These are phyloP conservation scores for Sapajus apella DNA, from an alignment of 2,113 vertebrate genomes.

Conservation along the genomic window DNA sequence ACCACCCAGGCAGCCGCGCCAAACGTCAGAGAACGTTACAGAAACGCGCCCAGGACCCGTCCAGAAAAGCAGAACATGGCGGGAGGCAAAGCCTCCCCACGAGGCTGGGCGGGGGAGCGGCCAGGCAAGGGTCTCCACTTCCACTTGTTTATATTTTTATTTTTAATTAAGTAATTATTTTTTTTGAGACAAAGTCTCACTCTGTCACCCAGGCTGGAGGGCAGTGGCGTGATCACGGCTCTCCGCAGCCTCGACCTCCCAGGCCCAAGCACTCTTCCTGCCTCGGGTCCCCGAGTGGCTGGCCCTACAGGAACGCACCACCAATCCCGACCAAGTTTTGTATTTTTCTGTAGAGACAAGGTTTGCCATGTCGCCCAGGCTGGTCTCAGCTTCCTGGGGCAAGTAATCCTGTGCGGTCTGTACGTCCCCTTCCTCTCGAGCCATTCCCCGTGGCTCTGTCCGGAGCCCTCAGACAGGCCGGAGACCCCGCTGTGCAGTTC, in stretches of 20 bases:
- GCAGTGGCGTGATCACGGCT: too few species aligned
- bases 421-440: background rate
- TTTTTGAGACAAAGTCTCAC: too few species aligned
- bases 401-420: background rate
- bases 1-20: fast-evolving
- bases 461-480: background rate
- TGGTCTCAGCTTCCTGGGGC: too few species aligned
- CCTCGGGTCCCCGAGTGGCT: too few species aligned
- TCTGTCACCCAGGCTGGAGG: too few species aligned
- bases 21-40: background rate
- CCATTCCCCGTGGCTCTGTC: background rate
- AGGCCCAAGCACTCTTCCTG: too few species aligned
- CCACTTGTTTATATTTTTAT: background rate
- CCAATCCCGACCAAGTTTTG: too few species aligned
- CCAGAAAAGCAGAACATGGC: background rate
- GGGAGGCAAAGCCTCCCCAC: background rate
- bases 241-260: too few species aligned
- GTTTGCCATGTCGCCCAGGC: too few species aligned
- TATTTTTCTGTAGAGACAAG: too few species aligned
- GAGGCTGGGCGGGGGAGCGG: background rate
- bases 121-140: background rate
- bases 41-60: fast-evolving
- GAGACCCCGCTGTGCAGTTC: fast-evolving
- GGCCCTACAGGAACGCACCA: too few species aligned
- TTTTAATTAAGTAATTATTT: too few species aligned